Evolutionary conservation across 2,113 vertebrate genomes (phyloP).

Genomic region (Butorides virescens): DNA sequence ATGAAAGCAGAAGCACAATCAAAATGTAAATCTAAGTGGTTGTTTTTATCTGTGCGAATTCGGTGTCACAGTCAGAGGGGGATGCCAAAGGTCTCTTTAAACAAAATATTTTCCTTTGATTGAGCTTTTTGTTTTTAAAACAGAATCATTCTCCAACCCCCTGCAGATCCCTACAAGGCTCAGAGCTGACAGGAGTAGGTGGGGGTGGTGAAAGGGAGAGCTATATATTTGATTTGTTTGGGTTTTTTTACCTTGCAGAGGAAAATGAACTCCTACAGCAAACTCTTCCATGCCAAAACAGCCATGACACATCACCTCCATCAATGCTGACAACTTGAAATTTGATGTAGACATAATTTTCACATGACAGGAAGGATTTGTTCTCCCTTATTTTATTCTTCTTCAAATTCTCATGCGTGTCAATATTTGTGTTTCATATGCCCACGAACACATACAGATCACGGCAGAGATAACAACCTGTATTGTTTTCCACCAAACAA

Average conservation of each 20-base stretch:
- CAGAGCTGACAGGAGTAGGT: slow-evolving; percentile 56
- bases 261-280: slow-evolving; percentile 64
- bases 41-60: slow-evolving; percentile 69
- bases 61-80: slow-evolving; percentile 60
- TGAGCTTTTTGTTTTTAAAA: slow-evolving; percentile 70
- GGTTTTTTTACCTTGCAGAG: slow-evolving; percentile 46
- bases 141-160: slow-evolving; percentile 61
- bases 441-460: background rate
- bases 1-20: slow-evolving; percentile 69
- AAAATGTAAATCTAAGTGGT: slow-evolving; percentile 71
- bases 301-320: slow-evolving; percentile 29
- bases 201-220: slow-evolving; percentile 56
- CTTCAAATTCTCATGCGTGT: background rate
- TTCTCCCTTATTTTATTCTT: background rate
- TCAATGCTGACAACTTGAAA: slow-evolving; percentile 33
- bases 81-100: slow-evolving; percentile 64
- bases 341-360: slow-evolving; percentile 10
- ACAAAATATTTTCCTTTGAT: slow-evolving; percentile 72
- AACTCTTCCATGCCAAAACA: slow-evolving; percentile 37
- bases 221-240: slow-evolving; percentile 60
- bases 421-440: slow-evolving; percentile 16
- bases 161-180: slow-evolving; percentile 53
- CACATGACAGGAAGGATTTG: background rate
- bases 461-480: background rate
- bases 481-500: background rate